Conservation (phyloP, 2,113 vertebrate species). For the Castor canadensis region DNA sequence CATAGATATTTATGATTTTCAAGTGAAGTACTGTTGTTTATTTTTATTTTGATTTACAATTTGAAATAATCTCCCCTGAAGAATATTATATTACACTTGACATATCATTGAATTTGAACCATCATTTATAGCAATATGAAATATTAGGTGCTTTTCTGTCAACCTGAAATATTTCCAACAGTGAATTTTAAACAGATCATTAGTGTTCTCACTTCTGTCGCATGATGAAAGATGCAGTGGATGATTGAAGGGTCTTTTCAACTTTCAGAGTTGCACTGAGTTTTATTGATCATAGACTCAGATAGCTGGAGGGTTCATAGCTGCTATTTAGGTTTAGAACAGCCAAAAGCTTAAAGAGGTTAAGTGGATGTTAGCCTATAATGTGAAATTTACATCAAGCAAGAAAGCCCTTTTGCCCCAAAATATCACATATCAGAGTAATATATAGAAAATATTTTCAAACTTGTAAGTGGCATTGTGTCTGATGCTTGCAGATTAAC, state of each 20-base stretch:
- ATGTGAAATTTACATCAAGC: neutral
- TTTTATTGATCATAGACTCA: neutral
- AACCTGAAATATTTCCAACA: constrained; percentile 67
- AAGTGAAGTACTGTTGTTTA: constrained; percentile 56
- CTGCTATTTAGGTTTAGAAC: neutral
- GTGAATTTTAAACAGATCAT: constrained; percentile 71
- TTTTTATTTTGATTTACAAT: constrained; percentile 72
- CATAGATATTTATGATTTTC: constrained; percentile 67
- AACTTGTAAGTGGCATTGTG: neutral
- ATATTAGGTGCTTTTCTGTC: constrained; percentile 72
- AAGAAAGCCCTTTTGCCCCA: neutral
- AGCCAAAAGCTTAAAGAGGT: neutral
- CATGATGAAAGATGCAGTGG: constrained; percentile 52
- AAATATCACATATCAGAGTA: neutral
- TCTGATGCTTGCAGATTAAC: neutral
- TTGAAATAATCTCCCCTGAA: constrained; percentile 63
- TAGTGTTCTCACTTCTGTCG: constrained; percentile 21
- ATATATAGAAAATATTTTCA: neutral
- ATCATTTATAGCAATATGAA: constrained; percentile 67
- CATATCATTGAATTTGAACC: constrained; percentile 66
- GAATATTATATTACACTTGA: constrained; percentile 74
- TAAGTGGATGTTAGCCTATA: neutral
- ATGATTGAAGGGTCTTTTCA: constrained; percentile 36
- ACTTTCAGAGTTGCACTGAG: neutral
- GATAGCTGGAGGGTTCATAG: neutral